Percentiles rank a stretch among this genome's conserved stretches.
Evolutionary conservation across 1,140 invertebrate genomes (phyloP).

Genomic region (Meloidogyne floridensis): DNA sequence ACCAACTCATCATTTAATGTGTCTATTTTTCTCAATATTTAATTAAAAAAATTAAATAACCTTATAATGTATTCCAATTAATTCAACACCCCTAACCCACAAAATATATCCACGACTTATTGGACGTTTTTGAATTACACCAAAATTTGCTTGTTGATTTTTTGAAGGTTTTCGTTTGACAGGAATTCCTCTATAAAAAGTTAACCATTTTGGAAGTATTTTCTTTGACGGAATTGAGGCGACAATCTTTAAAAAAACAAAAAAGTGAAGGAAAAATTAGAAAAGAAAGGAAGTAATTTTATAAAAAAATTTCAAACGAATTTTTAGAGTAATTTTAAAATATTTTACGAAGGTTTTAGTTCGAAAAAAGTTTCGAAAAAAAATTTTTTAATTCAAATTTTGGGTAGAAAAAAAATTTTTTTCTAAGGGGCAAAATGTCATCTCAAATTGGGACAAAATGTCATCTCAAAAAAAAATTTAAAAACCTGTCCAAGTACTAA

Average conservation of each 20-base stretch:
- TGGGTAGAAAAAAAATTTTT: too few relatives aligned
- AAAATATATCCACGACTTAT: conserved; percentile 41
- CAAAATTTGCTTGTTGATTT: neutral
- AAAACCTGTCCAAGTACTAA: conserved; percentile 92
- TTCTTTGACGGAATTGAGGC: conserved; percentile 90
- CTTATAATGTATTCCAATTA: conserved; percentile 63
- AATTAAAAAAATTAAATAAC: neutral
- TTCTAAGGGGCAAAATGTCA: too few relatives aligned
- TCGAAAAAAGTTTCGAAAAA: too few relatives aligned
- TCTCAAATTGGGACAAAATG: neutral
- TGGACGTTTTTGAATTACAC: neutral
- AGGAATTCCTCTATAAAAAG: conserved; percentile 54
- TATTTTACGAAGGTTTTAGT: too few relatives aligned
- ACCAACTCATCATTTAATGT: too few relatives aligned
- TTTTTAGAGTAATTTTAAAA: too few relatives aligned
- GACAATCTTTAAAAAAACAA: conserved; percentile 69
- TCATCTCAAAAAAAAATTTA: neutral
- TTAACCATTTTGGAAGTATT: conserved; percentile 77
- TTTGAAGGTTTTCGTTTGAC: conserved; percentile 19
- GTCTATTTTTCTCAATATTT: neutral
- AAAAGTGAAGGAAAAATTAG: neutral
- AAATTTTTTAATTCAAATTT: too few relatives aligned
- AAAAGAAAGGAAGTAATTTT: too few relatives aligned
- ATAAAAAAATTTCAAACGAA: too few relatives aligned
- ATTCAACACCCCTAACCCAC: conserved; percentile 58